Base-by-base conservation (phyloP, 2,113 vertebrate species). In the Pelecanoides urinatrix region DNA sequence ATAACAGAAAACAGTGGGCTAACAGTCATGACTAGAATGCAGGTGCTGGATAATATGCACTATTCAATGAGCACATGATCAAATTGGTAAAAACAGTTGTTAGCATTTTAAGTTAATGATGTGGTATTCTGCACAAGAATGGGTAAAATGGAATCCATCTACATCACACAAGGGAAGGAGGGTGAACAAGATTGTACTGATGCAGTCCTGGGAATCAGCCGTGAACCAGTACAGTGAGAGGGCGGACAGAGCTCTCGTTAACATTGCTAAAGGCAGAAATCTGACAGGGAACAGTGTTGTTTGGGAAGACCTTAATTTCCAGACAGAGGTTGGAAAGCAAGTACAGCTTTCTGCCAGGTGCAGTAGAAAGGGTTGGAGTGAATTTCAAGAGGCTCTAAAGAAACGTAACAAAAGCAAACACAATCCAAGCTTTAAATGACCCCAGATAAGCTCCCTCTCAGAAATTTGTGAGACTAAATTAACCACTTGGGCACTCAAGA, bases 291-390 rank as follows among this genome's bases (percentile, higher is more conserved):
- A 68, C 13, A 47, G 44, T 49, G 52, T 79, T 11, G 8, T 82
- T 86, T 90, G 58, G 66, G 82, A 90, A 92, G 86, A 90, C 7
- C 62, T 90, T 92, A 32, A 73, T 96, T 96, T 88, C 85, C 66
- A 87, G 77, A 94, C 66, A 77, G 86, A 53, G 45, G 30, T 9
- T 93, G 88, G 91, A 95, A 92, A 92, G 45, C 26, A 92, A 86
- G 52, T 53, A 76, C 59, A 92, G 32, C 55, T 70, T 94, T 88
- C 59, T 96, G 79, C 92, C 95, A 96, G 94, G 96, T 96, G 86
- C 86, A 92, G 42, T 94, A 92, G 94, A 94, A 93, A 76, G 66
- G 20, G 65, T 82, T 96, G 92, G 82, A 93, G 88, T 86, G 79
- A 94, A 83, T 90, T 94, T 88, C 72, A 91, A 29, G n/a, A 94